These are phyloP conservation scores for Talpa occidentalis DNA, from an alignment of 2,113 vertebrate genomes.

Conservation along the genomic window DNA sequence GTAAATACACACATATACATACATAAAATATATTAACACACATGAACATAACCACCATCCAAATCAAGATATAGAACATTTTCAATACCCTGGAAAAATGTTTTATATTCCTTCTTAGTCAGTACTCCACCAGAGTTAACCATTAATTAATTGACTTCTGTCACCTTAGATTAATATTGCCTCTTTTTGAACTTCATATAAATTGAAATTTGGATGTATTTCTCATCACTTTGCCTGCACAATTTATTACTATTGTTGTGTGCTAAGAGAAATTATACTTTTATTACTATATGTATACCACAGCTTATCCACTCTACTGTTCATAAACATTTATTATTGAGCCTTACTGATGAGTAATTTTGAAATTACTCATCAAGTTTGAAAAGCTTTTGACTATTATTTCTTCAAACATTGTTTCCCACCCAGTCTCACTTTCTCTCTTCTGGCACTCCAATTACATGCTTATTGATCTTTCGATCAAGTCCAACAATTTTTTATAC, in stretches of 20 bases:
- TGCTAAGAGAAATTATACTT: not conserved
- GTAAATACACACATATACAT: not conserved
- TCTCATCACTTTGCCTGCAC: not conserved
- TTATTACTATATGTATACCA: not conserved
- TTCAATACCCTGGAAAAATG: not conserved
- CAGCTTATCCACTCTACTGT: not conserved
- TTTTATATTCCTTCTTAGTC: not conserved
- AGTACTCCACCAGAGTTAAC: not conserved
- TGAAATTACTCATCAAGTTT: too few relatives aligned
- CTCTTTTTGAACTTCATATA: not conserved
- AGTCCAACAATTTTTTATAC: not conserved
- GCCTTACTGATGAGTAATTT: not conserved
- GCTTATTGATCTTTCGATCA: not conserved
- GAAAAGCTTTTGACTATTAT: not conserved
- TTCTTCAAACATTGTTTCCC: not conserved
- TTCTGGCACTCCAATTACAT: not conserved
- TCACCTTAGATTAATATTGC: slow-evolving; percentile 14
- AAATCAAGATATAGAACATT: not conserved
- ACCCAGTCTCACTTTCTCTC: not conserved
- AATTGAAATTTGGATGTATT: not conserved
- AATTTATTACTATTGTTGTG: not conserved
- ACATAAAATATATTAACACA: not conserved
- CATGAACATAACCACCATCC: not conserved
- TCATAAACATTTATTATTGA: not conserved
- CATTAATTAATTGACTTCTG: not conserved